phyloP scores from a whole-genome alignment of 1,140 invertebrate genomes.

The Drosophila lowei region DNA sequence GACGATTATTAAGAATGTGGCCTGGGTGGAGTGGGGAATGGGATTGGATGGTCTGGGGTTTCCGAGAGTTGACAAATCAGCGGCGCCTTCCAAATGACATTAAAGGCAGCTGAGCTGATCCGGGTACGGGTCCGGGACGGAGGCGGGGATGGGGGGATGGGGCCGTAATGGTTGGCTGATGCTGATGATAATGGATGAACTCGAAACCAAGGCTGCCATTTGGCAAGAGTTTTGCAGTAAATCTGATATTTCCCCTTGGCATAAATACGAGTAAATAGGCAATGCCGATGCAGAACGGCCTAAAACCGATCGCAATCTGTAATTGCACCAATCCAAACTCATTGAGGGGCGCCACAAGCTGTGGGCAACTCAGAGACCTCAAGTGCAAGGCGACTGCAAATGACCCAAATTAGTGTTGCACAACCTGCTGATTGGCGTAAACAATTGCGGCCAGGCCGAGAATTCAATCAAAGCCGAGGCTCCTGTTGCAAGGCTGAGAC shows the following conservation, averaged over 20 bases:
- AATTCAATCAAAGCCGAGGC: conserved; percentile 22
- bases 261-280: conserved; percentile 37
- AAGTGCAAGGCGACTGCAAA: conserved; percentile 26
- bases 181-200: conserved; percentile 49
- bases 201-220: conserved; percentile 23
- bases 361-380: not conserved
- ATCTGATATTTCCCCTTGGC: conserved; percentile 60
- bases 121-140: not conserved
- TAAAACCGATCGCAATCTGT: conserved; percentile 58
- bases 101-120: conserved; percentile 44
- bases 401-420: conserved; percentile 64
- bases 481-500: too few species aligned
- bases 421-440: conserved; percentile 50
- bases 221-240: conserved; percentile 55
- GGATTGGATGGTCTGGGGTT: not conserved
- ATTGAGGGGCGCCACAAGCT: not conserved
- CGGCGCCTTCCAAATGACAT: conserved; percentile 61
- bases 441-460: conserved; percentile 27
- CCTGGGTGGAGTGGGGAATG: conserved; percentile 1
- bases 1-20: conserved; percentile 51
- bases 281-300: not conserved
- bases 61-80: conserved; percentile 69
- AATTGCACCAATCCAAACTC: conserved; percentile 37
- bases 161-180: conserved; percentile 59
- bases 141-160: not conserved